Base-by-base conservation (phyloP, 2,113 vertebrate genomes). In the Piaya cayana region DNA sequence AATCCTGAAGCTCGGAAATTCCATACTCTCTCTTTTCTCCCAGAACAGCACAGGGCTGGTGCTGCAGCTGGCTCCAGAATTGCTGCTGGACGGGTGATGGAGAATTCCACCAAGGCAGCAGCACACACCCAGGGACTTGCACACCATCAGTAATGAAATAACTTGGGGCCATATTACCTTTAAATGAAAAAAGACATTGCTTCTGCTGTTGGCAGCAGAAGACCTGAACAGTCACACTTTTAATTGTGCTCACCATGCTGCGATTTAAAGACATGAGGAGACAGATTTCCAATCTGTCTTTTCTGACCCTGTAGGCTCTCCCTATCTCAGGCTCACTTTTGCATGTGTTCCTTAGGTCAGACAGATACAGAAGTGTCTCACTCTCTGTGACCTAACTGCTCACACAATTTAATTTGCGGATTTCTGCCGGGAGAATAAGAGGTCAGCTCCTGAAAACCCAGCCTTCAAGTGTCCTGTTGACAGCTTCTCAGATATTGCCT, bases 321-420 rank as follows among this genome's bases (percentile, higher is more conserved):
- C 49, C 29, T 88, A 53, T 96, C 90, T 88, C 88, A 78, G 36
- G 39, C 92, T 93, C 85, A 29, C 68, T 83, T 93, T 95, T 10
- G 6, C 88, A 56, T 1, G 0, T 49, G 36, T 82, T 60, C 34
- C 80, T 83, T 74, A 75, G 93, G 93, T 96, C 93, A 95, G 74
- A 68, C 1, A 2, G 58, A 67, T 75, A 22, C 83, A 86, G 77
- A 81, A 74, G 8, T 68, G 77, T 94, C 36, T 92, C 72, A 65
- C 52, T 95, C 58, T 86, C 39, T 42, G 39, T 91, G 94, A 95
- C 94, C 83, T 83, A 82, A 36, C 83, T 79, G 91, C 91, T 95
- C 88, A 53, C 81, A 86, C 77, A 95, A 95, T 97, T 95, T 96
- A 96, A 97, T 96, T 95, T 94, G 95, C 75, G 92, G 77, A 89